phyloP scores from a whole-genome alignment of 2,113 vertebrate genomes.

The Elachura formosa region DNA sequence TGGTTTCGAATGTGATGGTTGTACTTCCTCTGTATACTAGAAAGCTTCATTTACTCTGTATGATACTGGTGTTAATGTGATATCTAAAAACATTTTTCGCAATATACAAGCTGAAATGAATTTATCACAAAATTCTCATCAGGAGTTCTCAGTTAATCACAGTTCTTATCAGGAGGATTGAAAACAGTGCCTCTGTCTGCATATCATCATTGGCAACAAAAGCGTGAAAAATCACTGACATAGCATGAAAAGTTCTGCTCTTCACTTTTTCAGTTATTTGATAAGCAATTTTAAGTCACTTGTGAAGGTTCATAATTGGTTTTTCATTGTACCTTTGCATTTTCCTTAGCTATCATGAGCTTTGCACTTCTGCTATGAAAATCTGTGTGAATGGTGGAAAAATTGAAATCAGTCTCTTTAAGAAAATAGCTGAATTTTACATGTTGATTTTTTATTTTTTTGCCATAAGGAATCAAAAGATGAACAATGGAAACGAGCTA shows the following conservation, averaged over 20 bases:
- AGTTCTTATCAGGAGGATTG: background rate
- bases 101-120: background rate
- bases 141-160: too few relatives aligned
- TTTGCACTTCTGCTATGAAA: background rate
- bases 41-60: background rate
- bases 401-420: background rate
- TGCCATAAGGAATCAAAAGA: constrained; percentile 81
- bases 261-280: background rate
- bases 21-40: background rate
- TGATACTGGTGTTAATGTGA: background rate
- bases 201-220: background rate
- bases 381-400: background rate
- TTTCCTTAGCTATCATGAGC: background rate
- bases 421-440: background rate
- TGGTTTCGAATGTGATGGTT: background rate
- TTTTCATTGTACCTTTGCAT: background rate
- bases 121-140: background rate
- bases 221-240: background rate
- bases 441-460: background rate
- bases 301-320: background rate
- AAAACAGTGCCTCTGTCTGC: background rate
- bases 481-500: constrained; percentile 89
- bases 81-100: background rate
- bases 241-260: background rate
- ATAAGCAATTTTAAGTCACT: background rate